Base-by-base conservation (phyloP, 2,888 invertebrate species). In the Spicauda simplicius region DNA sequence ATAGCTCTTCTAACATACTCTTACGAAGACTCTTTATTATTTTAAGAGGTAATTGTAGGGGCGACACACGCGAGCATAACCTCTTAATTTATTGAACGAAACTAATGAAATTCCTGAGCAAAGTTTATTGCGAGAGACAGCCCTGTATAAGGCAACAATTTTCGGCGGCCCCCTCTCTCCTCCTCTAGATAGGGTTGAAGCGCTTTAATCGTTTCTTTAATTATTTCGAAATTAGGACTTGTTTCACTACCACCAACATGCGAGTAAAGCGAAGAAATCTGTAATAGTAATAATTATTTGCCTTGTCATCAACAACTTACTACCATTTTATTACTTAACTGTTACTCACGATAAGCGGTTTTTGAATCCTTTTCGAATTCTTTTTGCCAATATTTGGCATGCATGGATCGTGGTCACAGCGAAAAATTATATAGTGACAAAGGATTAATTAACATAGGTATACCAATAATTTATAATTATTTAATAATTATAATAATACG, bases 31-130 rank as follows among this genome's bases (percentile, higher is more conserved):
- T 85, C 90, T 90, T 90, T 90, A 91, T 93, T 91, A 91, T 85
- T 83, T 76, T 76, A 75, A 87, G 83, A 89, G 89, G 90, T 91
- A 91, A 92, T 91, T 87, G 89, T 91, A 89, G 87, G 91, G 91
- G 84, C 90, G 91, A 91, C 91, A 92, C 91, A 92, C 91, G 87
- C 86, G 87, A 89, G 89, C 90, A 92, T 92, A 91, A 92, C 91
- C 91, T 90, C 91, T 91, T 93, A 92, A 93, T 92, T 93, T 93
- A 93, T 93, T 91, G 91, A 90, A 93, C 87, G 85, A 91, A 93
- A 91, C 91, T 93, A 93, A 92, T 93, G 92, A 93, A 93, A 93
- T 93, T 93, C 93, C 91, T 82, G 80, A 80, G 86, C 86, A 84
- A 87, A 92, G 84, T 92, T 93, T 92, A 93, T 90, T 89, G 89